Evolutionary conservation across 2,888 invertebrate genomes (phyloP).

Genomic region (Epistrophe grossulariae): DNA sequence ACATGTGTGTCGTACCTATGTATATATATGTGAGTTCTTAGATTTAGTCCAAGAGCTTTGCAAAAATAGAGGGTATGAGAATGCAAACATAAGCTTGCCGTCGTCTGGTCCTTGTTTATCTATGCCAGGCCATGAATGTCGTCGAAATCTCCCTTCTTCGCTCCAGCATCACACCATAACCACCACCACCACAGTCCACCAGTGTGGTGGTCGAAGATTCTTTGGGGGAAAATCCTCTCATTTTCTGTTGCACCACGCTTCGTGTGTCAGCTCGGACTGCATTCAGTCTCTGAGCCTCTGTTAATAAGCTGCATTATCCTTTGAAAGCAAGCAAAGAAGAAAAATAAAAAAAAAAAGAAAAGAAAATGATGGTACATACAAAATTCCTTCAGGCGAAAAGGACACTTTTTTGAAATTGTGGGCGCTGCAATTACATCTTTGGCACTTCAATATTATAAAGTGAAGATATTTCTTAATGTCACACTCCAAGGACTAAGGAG

Average conservation of each 20-base stretch:
- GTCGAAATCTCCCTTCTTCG: slow-evolving; percentile 4
- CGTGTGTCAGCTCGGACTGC: slow-evolving; percentile 33
- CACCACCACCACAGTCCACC: neutral
- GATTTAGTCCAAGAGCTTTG: slow-evolving; percentile 36
- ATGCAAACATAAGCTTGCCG: slow-evolving; percentile 66
- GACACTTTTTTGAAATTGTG: slow-evolving; percentile 61
- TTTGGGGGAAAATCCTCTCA: slow-evolving; percentile 41
- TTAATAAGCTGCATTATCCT: slow-evolving; percentile 72
- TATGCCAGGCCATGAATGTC: slow-evolving; percentile 51
- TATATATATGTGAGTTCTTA: slow-evolving; percentile 33
- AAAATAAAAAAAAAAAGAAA: slow-evolving; percentile 21
- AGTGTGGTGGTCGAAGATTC: slow-evolving; percentile 28
- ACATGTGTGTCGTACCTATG: slow-evolving; percentile 41
- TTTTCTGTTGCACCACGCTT: slow-evolving; percentile 55
- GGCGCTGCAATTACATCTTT: slow-evolving; percentile 73
- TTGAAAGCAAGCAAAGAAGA: slow-evolving; percentile 19
- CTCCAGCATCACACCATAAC: neutral
- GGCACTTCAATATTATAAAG: slow-evolving; percentile 60
- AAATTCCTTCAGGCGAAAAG: slow-evolving; percentile 26
- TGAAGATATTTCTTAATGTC: slow-evolving; percentile 72
- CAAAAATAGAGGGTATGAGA: slow-evolving; percentile 17
- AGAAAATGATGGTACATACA: slow-evolving; percentile 14
- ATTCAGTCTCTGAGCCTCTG: slow-evolving; percentile 61
- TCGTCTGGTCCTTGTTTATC: slow-evolving; percentile 71
- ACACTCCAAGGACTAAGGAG: slow-evolving; percentile 47